phyloP scores from a whole-genome alignment of 2,113 vertebrate species.

The Manacus vitellinus region DNA sequence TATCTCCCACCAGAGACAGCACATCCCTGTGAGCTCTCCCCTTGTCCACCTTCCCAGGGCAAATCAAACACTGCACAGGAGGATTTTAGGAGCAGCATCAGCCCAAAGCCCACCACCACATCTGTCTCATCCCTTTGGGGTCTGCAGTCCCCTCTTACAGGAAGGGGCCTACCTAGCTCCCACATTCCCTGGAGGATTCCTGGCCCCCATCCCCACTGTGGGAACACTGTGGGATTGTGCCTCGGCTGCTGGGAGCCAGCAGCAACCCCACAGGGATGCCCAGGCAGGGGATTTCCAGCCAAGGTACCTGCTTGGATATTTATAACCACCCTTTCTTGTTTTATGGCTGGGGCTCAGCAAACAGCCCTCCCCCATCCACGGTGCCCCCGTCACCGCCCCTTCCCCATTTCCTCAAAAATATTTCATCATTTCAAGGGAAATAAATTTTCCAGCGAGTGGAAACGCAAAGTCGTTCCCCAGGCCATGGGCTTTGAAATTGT shows the following conservation, averaged over 20 bases:
- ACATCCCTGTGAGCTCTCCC: not conserved
- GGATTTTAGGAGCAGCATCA: not conserved
- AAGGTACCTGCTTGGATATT: slow-evolving; percentile 63
- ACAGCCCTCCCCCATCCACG: not conserved
- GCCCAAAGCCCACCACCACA: not conserved
- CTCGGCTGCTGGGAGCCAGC: not conserved
- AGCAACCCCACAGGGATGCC: not conserved
- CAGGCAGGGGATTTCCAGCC: slow-evolving; percentile 6
- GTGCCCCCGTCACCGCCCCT: not conserved
- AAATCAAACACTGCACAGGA: not conserved
- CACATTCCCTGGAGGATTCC: rapidly evolving
- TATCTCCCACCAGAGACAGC: not conserved
- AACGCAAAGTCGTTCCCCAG: slow-evolving; percentile 53
- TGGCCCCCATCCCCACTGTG: rapidly evolving
- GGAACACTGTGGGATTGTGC: slow-evolving; percentile 32
- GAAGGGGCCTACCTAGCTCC: not conserved
- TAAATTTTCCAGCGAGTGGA: slow-evolving; percentile 65
- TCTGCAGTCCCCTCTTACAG: not conserved
- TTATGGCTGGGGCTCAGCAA: slow-evolving; percentile 14
- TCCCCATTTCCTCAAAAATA: slow-evolving; percentile 64
- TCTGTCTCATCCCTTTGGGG: not conserved
- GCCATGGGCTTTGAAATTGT: slow-evolving; percentile 66
- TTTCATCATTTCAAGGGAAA: slow-evolving; percentile 70
- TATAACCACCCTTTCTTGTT: slow-evolving; percentile 51
- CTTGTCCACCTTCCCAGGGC: not conserved